These are phyloP conservation scores for Enteromius treurensis DNA, from an alignment of 2,797 vertebrate species.

Conservation along the genomic window DNA sequence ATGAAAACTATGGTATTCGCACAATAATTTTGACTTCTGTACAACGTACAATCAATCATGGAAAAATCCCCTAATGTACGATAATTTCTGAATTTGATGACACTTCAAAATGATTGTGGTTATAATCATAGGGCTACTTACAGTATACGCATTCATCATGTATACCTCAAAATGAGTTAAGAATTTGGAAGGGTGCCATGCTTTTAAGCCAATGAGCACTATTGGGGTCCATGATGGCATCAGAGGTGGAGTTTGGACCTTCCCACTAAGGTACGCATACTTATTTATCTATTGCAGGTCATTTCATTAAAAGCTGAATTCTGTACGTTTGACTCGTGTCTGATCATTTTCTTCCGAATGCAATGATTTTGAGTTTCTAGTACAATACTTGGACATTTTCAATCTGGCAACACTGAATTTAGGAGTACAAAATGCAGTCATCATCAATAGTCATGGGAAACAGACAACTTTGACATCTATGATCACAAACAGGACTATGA, in stretches of 20 bases:
- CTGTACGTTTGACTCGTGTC: neutral
- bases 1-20: neutral
- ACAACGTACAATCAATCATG: neutral
- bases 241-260: constrained; percentile 1
- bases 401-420: neutral
- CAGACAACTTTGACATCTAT: constrained; percentile 10
- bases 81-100: neutral
- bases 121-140: neutral
- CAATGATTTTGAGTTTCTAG: neutral
- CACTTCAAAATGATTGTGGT: neutral
- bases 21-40: neutral
- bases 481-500: constrained; percentile 16
- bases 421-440: neutral
- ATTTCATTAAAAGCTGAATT: neutral
- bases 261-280: neutral
- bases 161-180: constrained; percentile 48
- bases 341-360: neutral
- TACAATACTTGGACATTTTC: neutral
- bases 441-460: constrained; percentile 13
- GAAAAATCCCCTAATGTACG: neutral
- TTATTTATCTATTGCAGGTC: neutral
- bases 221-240: constrained; percentile 30
- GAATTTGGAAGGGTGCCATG: constrained; percentile 34
- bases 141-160: neutral
- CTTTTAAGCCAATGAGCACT: constrained; percentile 30